These are phyloP conservation scores for Sthenelais limicola DNA, from an alignment of 2,888 invertebrate genomes.

Conservation along the genomic window DNA sequence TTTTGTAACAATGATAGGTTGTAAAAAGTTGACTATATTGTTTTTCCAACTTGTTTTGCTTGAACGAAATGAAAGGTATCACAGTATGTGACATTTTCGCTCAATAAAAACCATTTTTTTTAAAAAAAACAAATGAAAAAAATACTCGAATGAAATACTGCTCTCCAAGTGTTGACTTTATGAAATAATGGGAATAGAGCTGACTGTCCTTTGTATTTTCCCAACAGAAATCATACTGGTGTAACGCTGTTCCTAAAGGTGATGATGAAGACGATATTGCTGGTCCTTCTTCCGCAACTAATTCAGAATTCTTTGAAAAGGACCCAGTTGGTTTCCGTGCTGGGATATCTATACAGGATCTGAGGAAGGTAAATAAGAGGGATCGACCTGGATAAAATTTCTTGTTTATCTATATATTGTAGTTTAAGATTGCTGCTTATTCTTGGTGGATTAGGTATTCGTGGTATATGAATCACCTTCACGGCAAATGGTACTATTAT, in stretches of 20 bases:
- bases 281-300: not conserved
- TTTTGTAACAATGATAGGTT: too few species aligned
- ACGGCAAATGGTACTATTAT: too few species aligned
- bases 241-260: conserved; percentile 56
- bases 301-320: conserved; percentile 72
- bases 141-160: not conserved
- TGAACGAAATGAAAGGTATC: not conserved
- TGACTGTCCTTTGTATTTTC: too few species aligned
- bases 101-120: not conserved
- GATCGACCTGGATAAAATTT: too few species aligned
- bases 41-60: not conserved
- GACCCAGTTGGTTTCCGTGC: conserved; percentile 74
- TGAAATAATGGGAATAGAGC: too few species aligned
- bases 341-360: conserved; percentile 75
- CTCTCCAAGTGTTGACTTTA: too few species aligned
- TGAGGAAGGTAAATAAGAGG: conserved; percentile 62
- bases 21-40: too few species aligned
- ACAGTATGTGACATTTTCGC: not conserved
- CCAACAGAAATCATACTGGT: conserved; percentile 67
- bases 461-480: too few species aligned
- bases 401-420: too few species aligned
- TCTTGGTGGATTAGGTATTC: too few species aligned
- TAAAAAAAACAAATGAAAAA: not conserved
- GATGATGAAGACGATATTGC: conserved; percentile 52
- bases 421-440: too few species aligned